phyloP scores from a whole-genome alignment of 2,113 vertebrate species.

The Drymodes brunneopygia region DNA sequence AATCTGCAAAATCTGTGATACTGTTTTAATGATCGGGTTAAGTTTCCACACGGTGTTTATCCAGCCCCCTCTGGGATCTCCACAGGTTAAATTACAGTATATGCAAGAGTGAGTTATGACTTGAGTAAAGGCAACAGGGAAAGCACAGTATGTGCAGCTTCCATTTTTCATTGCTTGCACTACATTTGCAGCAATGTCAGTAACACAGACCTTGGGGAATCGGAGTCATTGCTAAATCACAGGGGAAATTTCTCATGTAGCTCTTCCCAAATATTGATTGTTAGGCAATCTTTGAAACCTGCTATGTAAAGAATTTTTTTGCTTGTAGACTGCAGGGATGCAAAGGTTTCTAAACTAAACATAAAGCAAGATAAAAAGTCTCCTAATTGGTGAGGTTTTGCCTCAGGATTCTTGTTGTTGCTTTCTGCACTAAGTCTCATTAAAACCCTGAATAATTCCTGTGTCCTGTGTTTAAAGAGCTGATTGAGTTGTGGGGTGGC shows the following conservation, averaged over 20 bases:
- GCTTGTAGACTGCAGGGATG: slow-evolving; percentile 37
- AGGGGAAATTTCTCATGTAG: slow-evolving; percentile 57
- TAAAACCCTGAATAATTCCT: slow-evolving; percentile 5
- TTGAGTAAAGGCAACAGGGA: slow-evolving; percentile 41
- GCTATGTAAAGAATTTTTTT: slow-evolving; percentile 56
- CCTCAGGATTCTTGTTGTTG: slow-evolving; percentile 22
- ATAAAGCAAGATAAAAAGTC: slow-evolving; percentile 28
- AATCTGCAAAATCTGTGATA: slow-evolving; percentile 17
- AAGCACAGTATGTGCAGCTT: slow-evolving; percentile 24
- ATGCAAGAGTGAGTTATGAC: slow-evolving; percentile 64
- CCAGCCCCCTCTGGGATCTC: slow-evolving; percentile 55
- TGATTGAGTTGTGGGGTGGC: neutral
- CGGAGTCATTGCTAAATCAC: slow-evolving; percentile 34
- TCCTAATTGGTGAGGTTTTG: slow-evolving; percentile 41
- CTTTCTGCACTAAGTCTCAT: slow-evolving; percentile 1
- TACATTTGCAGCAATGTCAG: slow-evolving; percentile 54
- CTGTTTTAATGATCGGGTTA: slow-evolving; percentile 23
- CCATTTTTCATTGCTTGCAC: slow-evolving; percentile 59
- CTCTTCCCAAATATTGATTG: slow-evolving; percentile 65
- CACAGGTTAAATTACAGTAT: slow-evolving; percentile 65
- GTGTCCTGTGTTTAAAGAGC: neutral
- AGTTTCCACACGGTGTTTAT: slow-evolving; percentile 35
- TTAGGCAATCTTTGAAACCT: slow-evolving; percentile 55
- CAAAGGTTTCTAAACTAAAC: slow-evolving; percentile 42
- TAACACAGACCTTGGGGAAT: slow-evolving; percentile 50